These are phyloP conservation scores for Clarias macrocephalus DNA, from an alignment of 2,113 vertebrate species.

Conservation along the genomic window DNA sequence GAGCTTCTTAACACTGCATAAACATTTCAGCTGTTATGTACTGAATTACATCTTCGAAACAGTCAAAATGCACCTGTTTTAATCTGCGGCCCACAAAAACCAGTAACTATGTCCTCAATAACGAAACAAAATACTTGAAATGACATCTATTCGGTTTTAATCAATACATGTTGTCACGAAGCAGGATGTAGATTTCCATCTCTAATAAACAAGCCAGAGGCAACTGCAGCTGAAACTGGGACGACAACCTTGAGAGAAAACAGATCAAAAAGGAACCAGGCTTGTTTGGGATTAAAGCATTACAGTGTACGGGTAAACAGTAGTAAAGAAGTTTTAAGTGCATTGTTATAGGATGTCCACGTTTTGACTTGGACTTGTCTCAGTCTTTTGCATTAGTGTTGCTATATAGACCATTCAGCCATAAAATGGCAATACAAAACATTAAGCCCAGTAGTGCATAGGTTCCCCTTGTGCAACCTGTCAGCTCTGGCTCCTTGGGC, in stretches of 20 bases:
- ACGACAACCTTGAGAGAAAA: background rate
- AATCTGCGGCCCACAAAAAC: background rate
- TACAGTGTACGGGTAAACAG: background rate
- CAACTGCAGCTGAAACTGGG: background rate
- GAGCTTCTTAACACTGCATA: constrained; percentile 31
- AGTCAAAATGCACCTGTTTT: background rate
- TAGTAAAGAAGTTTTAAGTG: background rate
- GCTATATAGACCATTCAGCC: background rate
- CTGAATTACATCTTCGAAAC: background rate
- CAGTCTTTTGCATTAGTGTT: background rate
- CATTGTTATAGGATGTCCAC: background rate
- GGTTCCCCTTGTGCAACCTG: too few species aligned
- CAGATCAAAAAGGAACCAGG: background rate
- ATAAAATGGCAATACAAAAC: too few species aligned
- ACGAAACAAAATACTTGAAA: background rate
- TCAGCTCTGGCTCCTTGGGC: too few species aligned
- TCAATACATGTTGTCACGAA: background rate
- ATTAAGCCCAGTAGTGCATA: too few species aligned
- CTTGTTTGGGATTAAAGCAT: background rate
- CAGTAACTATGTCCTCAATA: background rate
- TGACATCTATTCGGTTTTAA: too few species aligned
- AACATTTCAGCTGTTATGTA: constrained; percentile 11
- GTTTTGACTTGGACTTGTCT: background rate
- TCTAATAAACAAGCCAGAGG: background rate
- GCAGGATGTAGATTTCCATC: background rate